Base-by-base conservation (phyloP, 2,888 invertebrate species). In the Trissolcus japonicus region DNA sequence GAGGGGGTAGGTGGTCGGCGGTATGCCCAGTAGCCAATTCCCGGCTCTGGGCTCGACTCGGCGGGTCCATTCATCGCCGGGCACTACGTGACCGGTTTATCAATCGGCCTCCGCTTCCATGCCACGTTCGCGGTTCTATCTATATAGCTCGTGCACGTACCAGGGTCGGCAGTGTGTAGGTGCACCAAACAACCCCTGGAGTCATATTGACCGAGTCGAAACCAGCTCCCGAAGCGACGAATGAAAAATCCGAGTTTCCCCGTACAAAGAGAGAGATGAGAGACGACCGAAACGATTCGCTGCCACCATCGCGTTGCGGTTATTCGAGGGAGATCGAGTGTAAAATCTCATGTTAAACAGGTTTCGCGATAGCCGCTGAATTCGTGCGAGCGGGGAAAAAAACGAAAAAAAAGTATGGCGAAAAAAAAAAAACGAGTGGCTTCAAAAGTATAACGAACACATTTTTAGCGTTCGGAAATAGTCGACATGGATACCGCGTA, bases 1-100 rank as follows among this genome's bases (percentile, higher is more conserved):
- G 85, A 85, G 85, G 86, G 85, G 86, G 86, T 86, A 85, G 86
- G 85, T 86, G 86, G 86, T 85, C 85, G 86, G 79, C 83, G 86
- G 84, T 86, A 85, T 86, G 86, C 87, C 88, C 87, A 83, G 87
- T 88, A 89, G 88, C 88, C 87, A 88, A 88, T 88, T 88, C 87
- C 88, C 85, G 84, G 85, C 86, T 85, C 86, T 81, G 85, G 84
- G 86, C 87, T 87, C 86, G 86, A 86, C 86, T 87, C 88, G 88
- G 85, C 86, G 87, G 88, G 86, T 88, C 88, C 89, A 89, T 89
- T 89, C 88, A 88, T 89, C 87, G 88, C 86, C 84, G 86, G 82
- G 86, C 85, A 86, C 85, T 88, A 89, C 88, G 89, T 88, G 89
- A 88, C 88, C 86, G 85, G 88, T 87, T 87, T 89, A 85, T 86